Evolutionary conservation across 2,888 invertebrate species (phyloP), one percentile per base, ranked within the genome.

Genomic region (Drosophila cognata): DNA sequence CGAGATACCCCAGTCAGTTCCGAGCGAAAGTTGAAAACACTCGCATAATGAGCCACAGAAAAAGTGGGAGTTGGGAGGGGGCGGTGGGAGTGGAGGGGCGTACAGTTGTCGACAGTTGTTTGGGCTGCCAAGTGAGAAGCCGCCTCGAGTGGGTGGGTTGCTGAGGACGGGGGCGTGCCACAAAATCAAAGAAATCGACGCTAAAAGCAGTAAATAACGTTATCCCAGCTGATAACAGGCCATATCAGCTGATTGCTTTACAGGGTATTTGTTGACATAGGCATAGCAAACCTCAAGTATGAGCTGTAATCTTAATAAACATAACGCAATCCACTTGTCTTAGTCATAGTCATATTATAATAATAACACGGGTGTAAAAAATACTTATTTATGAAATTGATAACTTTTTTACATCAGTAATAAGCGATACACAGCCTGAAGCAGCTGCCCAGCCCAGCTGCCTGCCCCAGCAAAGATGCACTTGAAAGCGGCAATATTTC

Each of bases 181-280:
- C 77, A 52, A 8, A 25, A 25, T 73, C 65, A 79, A 68, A 82
- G 77, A 88, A 84, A 88, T 82, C 76, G 83, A 73, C 69, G 77
- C 74, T 85, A 82, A 88, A 82, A 74, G 84, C 79, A 56, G 73
- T 74, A 75, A 78, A 72, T 83, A 73, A 79, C 67, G 56, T 68
- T 60, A 55, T 71, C 59, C 33, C 46, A 8, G 46, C 46, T 25
- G 46, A 46, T 46, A 46, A 16, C 46, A 25, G 46, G 25, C 28
- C 25, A 8, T 8, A 2, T 46, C 46, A 46, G 46, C 8, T 16
- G 16, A 2, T 46, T 18, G 16, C 21, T 13, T 16, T 46, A 13
- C 46, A 46, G 21, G 4, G 6, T 4, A 21, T 46, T 25, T 46
- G 2, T 21, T 16, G 1, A 4, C 11, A 21, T 16, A 13, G 4